Conservation (phyloP, 2,888 invertebrate species). For the Gonocerus acuteangulatus region DNA sequence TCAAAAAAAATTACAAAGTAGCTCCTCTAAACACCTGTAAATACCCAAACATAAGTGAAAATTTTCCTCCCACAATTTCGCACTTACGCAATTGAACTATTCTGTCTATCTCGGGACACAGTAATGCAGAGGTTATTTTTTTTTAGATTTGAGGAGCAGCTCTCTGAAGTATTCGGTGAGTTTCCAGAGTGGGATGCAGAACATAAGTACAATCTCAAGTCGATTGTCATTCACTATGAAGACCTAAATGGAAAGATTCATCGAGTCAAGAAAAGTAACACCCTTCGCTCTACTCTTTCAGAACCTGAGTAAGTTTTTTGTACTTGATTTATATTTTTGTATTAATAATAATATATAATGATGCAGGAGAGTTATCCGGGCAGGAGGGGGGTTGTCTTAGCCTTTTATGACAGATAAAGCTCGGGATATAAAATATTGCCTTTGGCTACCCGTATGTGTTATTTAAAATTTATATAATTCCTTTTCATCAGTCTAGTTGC, state of each 20-base stretch:
- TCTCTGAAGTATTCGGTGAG: constrained; percentile 61
- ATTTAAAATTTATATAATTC: too few relatives aligned
- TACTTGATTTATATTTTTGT: too few relatives aligned
- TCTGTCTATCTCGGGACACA: too few relatives aligned
- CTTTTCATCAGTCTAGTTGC: too few relatives aligned
- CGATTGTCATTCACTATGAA: constrained; percentile 66
- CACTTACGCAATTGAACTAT: too few relatives aligned
- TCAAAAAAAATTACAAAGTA: too few relatives aligned
- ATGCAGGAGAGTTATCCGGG: too few relatives aligned
- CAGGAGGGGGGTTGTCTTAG: neutral
- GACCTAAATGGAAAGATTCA: constrained; percentile 55
- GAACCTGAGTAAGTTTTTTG: constrained; percentile 48
- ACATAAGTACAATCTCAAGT: constrained; percentile 53
- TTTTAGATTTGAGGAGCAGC: constrained; percentile 47
- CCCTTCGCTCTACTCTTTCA: constrained; percentile 54
- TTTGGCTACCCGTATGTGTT: neutral
- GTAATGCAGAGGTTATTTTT: too few relatives aligned
- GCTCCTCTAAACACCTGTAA: too few relatives aligned
- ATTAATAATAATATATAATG: too few relatives aligned
- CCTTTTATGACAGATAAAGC: neutral
- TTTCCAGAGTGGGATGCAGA: constrained; percentile 64
- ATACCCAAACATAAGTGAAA: too few relatives aligned
- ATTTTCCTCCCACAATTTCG: too few relatives aligned
- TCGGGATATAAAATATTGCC: neutral
- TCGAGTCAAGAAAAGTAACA: constrained; percentile 50